phyloP scores from a whole-genome alignment of 2,113 vertebrate genomes.

The Vombatus ursinus region DNA sequence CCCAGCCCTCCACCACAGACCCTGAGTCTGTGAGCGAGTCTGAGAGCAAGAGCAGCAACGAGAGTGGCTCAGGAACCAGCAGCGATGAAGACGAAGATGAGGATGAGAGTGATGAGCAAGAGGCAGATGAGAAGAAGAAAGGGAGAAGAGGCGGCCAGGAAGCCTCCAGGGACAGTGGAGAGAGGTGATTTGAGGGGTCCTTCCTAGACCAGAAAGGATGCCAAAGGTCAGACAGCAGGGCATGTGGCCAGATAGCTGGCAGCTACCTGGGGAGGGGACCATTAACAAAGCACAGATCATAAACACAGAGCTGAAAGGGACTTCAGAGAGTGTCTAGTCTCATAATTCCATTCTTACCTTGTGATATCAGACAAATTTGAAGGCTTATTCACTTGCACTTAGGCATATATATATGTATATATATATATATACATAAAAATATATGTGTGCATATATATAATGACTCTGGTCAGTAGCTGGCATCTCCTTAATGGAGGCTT shows the following conservation, averaged over 20 bases:
- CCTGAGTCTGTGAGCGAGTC: constrained; percentile 88
- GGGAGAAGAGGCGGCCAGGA: constrained; percentile 83
- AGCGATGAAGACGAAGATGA: constrained; percentile 86
- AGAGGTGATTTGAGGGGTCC: constrained; percentile 75
- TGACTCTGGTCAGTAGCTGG: background rate
- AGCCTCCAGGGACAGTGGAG: constrained; percentile 74
- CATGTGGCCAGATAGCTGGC: background rate
- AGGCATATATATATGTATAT: background rate
- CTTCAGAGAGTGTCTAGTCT: background rate
- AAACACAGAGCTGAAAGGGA: background rate
- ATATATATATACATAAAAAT: too few relatives aligned
- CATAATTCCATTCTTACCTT: background rate
- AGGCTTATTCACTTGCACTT: background rate
- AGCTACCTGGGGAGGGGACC: background rate
- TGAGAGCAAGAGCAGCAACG: constrained; percentile 83
- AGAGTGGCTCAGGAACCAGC: constrained; percentile 81
- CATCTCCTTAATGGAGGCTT: background rate
- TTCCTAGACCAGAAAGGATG: background rate
- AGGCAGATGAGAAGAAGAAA: constrained; percentile 86
- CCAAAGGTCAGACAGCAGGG: background rate
- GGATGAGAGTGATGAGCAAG: constrained; percentile 85
- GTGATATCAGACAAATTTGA: background rate
- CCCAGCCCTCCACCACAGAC: constrained; percentile 79
- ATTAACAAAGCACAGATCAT: background rate
- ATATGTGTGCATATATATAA: too few relatives aligned